Evolutionary conservation across 1,140 invertebrate species (phyloP), one percentile per base, ranked within the genome.

Genomic region (Halotydeus destructor): DNA sequence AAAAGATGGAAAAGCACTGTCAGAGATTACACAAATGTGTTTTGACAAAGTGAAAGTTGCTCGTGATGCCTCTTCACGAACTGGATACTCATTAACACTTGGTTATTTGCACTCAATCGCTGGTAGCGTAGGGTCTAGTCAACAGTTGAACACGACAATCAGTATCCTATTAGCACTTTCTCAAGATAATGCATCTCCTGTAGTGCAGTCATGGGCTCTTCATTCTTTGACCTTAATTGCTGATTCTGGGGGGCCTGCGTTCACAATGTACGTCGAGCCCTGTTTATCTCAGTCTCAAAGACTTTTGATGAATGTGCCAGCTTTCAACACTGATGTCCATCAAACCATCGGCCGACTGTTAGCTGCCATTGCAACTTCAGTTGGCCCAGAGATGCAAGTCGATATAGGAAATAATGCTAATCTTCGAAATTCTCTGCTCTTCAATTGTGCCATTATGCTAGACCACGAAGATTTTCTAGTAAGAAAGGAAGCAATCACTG

Each of bases 241-340:
- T 21, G 89, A 97, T 59, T 93, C 88, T 5, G 89, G 89, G 19
- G 91, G 91, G 1, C 91, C 89, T 22, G 94, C 97, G 86, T 98
- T 97, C 63, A 69, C 89, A 19, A 74, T 79, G 12, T 97, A 94
- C 62, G 86, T 97, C 9, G 91, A 98, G 56, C 84, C 85, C 1
- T 81, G 83, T 0, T 62, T 98, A 21, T 79, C 78, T 1, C 66
- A 94, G 19, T 74, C 82, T 21, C 61, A 98, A 19, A 88, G 88
- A 55, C 64, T 97, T 32, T 63, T 97, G 27, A 66, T 97, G 25
- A 76, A 72, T 43, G 81, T 91, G 9, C 79, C 88, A 11, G 76
- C 84, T 25, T 78, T 79, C 35, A 72, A 78, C 53, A 78, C 84
- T 21, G 89, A 97, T 59, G 77, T 98, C 8, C 82, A 93, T 57